Percentiles rank a stretch among this genome's conserved stretches.
Evolutionary conservation across 2,797 vertebrate species (phyloP).

Genomic region (Thaleichthys pacificus): DNA sequence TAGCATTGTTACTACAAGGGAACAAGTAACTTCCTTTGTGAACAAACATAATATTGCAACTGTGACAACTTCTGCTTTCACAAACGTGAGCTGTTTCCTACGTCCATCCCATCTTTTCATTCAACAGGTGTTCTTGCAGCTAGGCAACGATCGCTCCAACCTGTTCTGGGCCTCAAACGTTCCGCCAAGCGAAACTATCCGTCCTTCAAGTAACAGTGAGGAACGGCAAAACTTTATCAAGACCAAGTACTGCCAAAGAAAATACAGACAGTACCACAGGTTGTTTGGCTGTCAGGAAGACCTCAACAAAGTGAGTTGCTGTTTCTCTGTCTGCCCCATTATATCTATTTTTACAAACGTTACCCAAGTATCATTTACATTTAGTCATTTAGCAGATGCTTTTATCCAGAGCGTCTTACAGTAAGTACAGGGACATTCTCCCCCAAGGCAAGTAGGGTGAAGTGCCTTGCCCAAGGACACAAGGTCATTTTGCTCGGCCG

Average conservation of each 20-base stretch:
- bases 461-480: too few relatives aligned
- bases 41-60: too few relatives aligned
- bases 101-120: neutral
- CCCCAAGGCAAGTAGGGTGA: too few relatives aligned
- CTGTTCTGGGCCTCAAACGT: constrained; percentile 82
- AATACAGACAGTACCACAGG: constrained; percentile 77
- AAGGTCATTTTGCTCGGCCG: too few relatives aligned
- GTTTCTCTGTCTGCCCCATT: neutral
- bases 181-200: constrained; percentile 77
- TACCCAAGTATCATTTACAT: too few relatives aligned
- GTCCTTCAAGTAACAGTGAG: constrained; percentile 52
- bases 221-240: constrained; percentile 68
- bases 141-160: constrained; percentile 73
- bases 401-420: too few relatives aligned
- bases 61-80: too few relatives aligned
- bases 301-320: constrained; percentile 73
- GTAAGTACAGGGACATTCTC: too few relatives aligned
- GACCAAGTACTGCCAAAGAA: constrained; percentile 80
- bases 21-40: too few relatives aligned
- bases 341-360: neutral
- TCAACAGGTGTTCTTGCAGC: constrained; percentile 72
- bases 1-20: too few relatives aligned
- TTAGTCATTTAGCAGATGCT: too few relatives aligned
- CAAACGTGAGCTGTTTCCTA: neutral
- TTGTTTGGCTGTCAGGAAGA: constrained; percentile 79